Conservation (phyloP, 1,140 invertebrate species). For the Chrysopa pallens region DNA sequence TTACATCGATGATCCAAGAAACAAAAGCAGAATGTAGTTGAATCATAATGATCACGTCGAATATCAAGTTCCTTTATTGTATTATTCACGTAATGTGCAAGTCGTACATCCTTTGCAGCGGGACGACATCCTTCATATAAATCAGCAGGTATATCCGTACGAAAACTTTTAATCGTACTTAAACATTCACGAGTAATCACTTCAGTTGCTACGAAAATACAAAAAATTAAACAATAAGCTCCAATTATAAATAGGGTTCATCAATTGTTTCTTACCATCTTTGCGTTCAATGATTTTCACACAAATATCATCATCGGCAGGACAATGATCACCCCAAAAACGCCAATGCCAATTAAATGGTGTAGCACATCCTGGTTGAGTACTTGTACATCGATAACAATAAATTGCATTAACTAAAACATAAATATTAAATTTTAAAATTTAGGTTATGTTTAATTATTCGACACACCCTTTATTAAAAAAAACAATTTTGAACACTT, state of each 20-base stretch:
- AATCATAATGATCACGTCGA: conserved; percentile 62
- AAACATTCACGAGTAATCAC: conserved; percentile 73
- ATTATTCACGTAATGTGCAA: conserved; percentile 79
- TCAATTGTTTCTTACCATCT: conserved; percentile 42
- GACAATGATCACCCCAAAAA: conserved; percentile 49
- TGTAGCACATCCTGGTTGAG: conserved; percentile 69
- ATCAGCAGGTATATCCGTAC: conserved; percentile 82
- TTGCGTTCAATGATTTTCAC: conserved; percentile 78
- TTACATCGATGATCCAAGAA: conserved; percentile 84
- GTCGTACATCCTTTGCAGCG: conserved; percentile 55
- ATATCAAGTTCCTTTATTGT: conserved; percentile 71
- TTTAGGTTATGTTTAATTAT: too few species aligned
- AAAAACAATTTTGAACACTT: too few species aligned
- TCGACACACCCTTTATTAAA: too few species aligned
- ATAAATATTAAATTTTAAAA: not conserved
- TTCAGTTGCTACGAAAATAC: conserved; percentile 45
- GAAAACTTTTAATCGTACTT: conserved; percentile 51
- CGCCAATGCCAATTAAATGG: conserved; percentile 69
- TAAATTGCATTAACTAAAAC: conserved; percentile 39
- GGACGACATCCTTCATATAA: conserved; percentile 75
- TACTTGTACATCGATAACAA: conserved; percentile 80
- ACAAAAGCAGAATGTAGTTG: conserved; percentile 79
- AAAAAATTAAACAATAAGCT: not conserved
- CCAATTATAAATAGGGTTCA: not conserved
- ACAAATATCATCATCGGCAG: conserved; percentile 70